Conservation (phyloP, 2,113 vertebrate genomes). For the Setophaga kirtlandii region DNA sequence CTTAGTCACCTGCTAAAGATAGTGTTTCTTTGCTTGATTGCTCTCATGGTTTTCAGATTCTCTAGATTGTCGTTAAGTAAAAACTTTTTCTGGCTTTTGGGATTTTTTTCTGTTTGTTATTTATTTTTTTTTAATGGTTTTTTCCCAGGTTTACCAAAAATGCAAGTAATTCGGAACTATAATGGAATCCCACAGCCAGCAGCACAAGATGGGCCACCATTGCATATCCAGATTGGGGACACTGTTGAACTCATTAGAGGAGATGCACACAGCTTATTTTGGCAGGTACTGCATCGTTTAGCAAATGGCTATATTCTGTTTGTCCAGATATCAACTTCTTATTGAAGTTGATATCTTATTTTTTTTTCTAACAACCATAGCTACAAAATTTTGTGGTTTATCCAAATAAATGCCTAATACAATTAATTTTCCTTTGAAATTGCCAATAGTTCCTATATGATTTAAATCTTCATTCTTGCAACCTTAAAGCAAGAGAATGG, state of each 20-base stretch:
- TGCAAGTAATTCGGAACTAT: slow-evolving; percentile 91
- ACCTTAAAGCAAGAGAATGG: background rate
- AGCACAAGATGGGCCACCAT: slow-evolving; percentile 77
- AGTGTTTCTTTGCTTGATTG: background rate
- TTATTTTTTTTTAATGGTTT: background rate
- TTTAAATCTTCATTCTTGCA: background rate
- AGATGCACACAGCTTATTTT: slow-evolving; percentile 90
- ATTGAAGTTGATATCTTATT: too few relatives aligned
- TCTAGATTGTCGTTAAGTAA: background rate
- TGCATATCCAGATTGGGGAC: slow-evolving; percentile 88
- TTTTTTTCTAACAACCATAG: background rate
- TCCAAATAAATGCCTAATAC: background rate
- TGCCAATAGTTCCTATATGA: background rate
- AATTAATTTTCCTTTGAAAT: background rate
- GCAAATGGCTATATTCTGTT: background rate
- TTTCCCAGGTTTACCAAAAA: slow-evolving; percentile 87
- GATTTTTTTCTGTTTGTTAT: background rate
- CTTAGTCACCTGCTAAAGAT: background rate
- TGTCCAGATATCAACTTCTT: background rate
- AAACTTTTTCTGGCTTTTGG: background rate
- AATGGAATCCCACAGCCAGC: slow-evolving; percentile 82
- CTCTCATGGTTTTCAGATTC: background rate
- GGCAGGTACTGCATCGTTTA: slow-evolving; percentile 83
- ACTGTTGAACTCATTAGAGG: slow-evolving; percentile 89
- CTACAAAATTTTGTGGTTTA: background rate